Conservation (phyloP, 2,113 vertebrate species). For the Sardina pilchardus region DNA sequence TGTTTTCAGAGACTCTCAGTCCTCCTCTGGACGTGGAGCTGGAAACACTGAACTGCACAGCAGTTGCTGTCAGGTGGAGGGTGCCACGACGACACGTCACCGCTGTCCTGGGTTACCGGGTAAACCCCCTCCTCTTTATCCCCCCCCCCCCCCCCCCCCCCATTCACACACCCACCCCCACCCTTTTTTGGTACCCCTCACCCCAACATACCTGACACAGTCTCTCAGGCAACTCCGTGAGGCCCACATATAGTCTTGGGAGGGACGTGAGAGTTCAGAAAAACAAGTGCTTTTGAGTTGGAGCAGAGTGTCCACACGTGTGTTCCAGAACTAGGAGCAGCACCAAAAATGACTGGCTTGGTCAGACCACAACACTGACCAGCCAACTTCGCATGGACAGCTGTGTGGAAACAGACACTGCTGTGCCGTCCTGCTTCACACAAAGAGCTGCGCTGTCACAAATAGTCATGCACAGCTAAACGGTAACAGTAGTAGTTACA, state of each 20-base stretch:
- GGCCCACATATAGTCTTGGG: neutral
- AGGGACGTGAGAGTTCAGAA: neutral
- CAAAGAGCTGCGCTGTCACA: neutral
- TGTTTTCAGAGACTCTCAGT: constrained; percentile 68
- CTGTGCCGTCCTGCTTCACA: neutral
- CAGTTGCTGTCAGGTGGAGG: constrained; percentile 74
- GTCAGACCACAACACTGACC: neutral
- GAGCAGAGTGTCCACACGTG: neutral
- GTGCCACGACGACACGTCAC: constrained; percentile 66
- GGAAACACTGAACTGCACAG: constrained; percentile 77
- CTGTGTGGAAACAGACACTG: neutral
- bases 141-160: neutral
- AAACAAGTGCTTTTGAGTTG: neutral
- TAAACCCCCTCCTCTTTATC: neutral
- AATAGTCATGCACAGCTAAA: neutral
- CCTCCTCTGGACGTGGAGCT: constrained; percentile 73
- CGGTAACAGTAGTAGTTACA: neutral
- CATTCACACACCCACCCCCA: neutral
- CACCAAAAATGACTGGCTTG: neutral
- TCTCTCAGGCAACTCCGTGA: neutral
- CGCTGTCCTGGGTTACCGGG: constrained; percentile 71
- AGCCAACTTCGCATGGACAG: neutral
- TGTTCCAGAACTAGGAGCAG: constrained; percentile 6
- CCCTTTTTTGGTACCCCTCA: neutral
- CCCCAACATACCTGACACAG: neutral